Base-by-base conservation (phyloP, 2,888 invertebrate genomes). In the Aelia acuminata region DNA sequence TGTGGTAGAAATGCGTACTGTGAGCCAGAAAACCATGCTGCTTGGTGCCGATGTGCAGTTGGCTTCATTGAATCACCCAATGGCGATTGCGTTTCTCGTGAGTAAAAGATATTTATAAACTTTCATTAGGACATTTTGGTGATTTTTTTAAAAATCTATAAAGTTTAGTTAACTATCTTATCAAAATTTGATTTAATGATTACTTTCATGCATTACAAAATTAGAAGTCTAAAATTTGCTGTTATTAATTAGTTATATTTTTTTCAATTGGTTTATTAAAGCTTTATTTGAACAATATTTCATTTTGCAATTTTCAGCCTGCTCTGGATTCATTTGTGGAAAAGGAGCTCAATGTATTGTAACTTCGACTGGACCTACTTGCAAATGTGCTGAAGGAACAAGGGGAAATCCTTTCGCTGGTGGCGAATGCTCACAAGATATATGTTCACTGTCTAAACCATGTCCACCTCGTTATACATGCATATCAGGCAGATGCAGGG, bases 361-460 rank as follows among this genome's bases (percentile, higher is more conserved):
- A 89, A 96, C 97, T 50, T 95, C 95, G 90, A 94, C 94, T 35
- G 98, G 97, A 22, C 97, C 97, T 26, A 97, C 97, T 10, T 98
- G 98, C 92, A 96, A 96, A 91, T 98, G 98, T 91, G 94, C 96
- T 3, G 96, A 97, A 92, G 97, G 97, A 84, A 96, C 95, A 92
- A 94, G 95, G 88, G 98, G 98, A 35, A 98, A 98, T 93, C 97
- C 98, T 13, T 98, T 98, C 93, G 96, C 97, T 1, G 98, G 98
- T 47, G 98, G 98, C 63, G 94, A 94, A 88, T 98, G 98, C 91
- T 94, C 94, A 88, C 95, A 96, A 87, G 97, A 97, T 92, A 94
- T 96, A 87, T 98, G 98, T 92, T 96, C 96, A 0, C 93, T 95
- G 5, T 94, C 95, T 0, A 93, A 95, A 87, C 96, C 96, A 0